A percentile compares a stretch with the other conserved stretches of the same genome.
phyloP scores from a whole-genome alignment of 1,140 invertebrate species.

The Chymomyza costata region DNA sequence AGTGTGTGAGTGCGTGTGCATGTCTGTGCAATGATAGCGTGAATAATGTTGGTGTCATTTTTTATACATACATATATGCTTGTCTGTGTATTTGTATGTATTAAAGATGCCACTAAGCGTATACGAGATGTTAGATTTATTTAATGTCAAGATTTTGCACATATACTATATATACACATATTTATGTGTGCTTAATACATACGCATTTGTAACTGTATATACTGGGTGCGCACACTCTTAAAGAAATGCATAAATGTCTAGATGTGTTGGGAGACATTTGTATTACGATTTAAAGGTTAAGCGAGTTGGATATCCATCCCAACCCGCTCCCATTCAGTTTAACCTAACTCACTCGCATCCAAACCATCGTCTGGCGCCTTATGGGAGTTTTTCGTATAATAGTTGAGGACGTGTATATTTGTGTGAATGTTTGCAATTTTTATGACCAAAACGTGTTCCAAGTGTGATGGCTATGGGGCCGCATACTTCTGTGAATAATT shows the following conservation, averaged over 20 bases:
- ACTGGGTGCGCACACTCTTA: no score
- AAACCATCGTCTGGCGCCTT: no score
- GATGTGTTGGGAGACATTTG: conserved; percentile 45
- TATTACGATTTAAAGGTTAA: conserved; percentile 46
- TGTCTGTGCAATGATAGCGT: conserved; percentile 61
- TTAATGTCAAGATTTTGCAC: conserved; percentile 61
- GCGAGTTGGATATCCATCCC: no score
- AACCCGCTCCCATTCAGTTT: conserved; percentile 35
- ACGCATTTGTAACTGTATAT: neutral
- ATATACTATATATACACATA: conserved; percentile 20
- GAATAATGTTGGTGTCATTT: conserved; percentile 71
- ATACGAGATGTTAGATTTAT: conserved; percentile 64
- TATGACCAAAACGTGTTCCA: conserved; percentile 62
- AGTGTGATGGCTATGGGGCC: conserved; percentile 7
- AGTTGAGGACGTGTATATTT: no score
- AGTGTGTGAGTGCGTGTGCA: no score
- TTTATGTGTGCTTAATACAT: conserved; percentile 15
- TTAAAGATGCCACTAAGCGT: conserved; percentile 67
- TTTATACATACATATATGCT: conserved; percentile 31
- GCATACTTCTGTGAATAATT: conserved; percentile 64
- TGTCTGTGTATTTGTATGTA: conserved; percentile 26
- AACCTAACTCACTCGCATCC: no score
- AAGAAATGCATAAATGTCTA: conserved; percentile 53
- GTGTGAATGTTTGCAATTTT: conserved; percentile 47
- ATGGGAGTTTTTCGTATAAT: no score